phyloP scores from a whole-genome alignment of 2,113 vertebrate genomes.

The Labrus mixtus region DNA sequence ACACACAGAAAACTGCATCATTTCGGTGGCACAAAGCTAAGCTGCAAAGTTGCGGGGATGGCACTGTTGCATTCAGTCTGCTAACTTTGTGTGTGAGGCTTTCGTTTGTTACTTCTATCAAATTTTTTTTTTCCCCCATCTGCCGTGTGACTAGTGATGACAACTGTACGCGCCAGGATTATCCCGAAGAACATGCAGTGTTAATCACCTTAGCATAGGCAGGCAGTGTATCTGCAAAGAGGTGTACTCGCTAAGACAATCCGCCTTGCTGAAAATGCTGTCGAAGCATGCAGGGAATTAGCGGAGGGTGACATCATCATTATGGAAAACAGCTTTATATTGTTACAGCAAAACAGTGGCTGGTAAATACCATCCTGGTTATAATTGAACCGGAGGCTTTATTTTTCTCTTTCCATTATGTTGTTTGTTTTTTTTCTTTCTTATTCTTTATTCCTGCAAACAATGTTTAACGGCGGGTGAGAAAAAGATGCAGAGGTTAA shows the following conservation, averaged over 20 bases:
- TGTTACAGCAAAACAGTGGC: constrained; percentile 15
- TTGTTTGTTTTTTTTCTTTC: neutral
- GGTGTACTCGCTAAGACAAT: constrained; percentile 40
- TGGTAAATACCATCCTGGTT: constrained; percentile 33
- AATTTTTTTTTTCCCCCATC: constrained; percentile 16
- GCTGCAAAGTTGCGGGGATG: neutral
- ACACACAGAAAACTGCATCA: neutral
- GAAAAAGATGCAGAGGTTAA: neutral
- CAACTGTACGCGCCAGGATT: constrained; percentile 52
- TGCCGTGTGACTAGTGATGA: constrained; percentile 36
- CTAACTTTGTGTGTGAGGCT: neutral
- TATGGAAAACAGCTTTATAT: constrained; percentile 46
- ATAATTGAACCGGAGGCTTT: constrained; percentile 24
- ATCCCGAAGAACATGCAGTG: constrained; percentile 48
- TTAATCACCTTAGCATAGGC: constrained; percentile 70
- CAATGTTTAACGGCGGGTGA: neutral
- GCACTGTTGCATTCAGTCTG: neutral
- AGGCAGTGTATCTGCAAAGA: constrained; percentile 50
- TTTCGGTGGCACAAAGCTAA: no score
- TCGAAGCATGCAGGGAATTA: constrained; percentile 66
- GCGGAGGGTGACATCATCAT: constrained; percentile 64
- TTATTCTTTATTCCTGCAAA: neutral
- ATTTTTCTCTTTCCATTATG: constrained; percentile 2
- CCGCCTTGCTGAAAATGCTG: constrained; percentile 48
- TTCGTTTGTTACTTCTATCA: neutral